These are phyloP conservation scores for Xenopus borealis DNA, from an alignment of 2,113 vertebrate genomes.

Conservation along the genomic window DNA sequence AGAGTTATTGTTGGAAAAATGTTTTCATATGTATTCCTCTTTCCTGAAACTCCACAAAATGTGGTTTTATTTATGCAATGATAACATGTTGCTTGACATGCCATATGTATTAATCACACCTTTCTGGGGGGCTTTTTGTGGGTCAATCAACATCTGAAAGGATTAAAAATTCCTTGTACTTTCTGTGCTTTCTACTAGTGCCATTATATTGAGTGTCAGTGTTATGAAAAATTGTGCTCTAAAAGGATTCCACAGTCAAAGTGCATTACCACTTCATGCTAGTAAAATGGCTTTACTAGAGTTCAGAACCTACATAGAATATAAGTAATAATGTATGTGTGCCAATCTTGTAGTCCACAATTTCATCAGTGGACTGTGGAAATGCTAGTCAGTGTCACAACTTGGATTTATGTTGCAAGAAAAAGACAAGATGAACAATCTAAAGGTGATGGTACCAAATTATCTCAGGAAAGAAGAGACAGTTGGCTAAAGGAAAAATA, in stretches of 20 bases:
- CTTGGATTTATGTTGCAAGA: too few relatives aligned
- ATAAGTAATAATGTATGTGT: constrained; percentile 28
- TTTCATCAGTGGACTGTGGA: constrained; percentile 15
- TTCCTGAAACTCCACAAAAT: not conserved
- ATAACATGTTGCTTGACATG: not conserved
- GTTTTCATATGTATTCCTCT: not conserved
- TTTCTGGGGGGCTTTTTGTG: not conserved
- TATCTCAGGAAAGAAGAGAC: too few relatives aligned
- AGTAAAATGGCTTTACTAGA: constrained; percentile 35
- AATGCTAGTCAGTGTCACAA: not conserved
- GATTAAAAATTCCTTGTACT: constrained; percentile 29
- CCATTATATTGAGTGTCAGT: constrained; percentile 34
- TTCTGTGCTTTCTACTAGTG: constrained; percentile 14
- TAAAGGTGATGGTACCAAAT: too few relatives aligned
- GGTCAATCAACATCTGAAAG: constrained; percentile 19
- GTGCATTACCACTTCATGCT: constrained; percentile 41
- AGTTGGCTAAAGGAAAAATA: too few relatives aligned
- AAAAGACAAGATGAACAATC: too few relatives aligned
- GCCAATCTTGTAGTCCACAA: not conserved
- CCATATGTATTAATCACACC: not conserved
- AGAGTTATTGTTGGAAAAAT: too few relatives aligned
- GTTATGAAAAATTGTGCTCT: constrained; percentile 27
- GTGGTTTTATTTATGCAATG: not conserved
- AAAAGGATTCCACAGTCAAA: constrained; percentile 39
- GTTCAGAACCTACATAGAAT: constrained; percentile 20